Base-by-base conservation (phyloP, 92 coral and sea anemone species). In the Palythoa grandiflora region DNA sequence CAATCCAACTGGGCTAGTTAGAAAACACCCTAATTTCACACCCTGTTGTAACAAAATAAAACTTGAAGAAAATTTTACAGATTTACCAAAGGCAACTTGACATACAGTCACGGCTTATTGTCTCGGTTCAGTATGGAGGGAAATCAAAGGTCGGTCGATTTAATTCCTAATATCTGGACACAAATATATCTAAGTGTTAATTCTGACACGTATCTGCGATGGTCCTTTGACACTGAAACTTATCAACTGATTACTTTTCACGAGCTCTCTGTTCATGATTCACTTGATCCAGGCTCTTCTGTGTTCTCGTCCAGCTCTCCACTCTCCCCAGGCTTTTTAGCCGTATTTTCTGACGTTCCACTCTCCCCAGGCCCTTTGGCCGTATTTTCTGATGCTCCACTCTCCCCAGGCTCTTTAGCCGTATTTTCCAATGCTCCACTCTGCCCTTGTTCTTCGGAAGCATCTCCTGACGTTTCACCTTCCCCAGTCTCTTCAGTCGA, bases 271-370 rank as follows among this genome's bases (percentile, higher is more conserved):
- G 3, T 48, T 12, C 11, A 77, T n/a, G 21, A 44, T 28, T 9
- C 20, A 13, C 17, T 77, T 38, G 21, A 19, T 35, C 83, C 59
- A 44, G 86, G 75, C 60, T 66, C 55, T 66, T 81, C 75, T 2
- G 19, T 5, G 28, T n/a, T 44, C 14, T 79, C 36, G 20, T 8
- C 38, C 40, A 68, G 14, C 37, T 1, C 84, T 51, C 71, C 54
- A 79, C 71, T 78, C 28, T 28, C 28, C 16, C 50, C 83, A 79
- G 84, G 84, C 55, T 37, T 38, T 9, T 38, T 73, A 79, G 57
- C 0, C 11, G 40, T 8, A 14, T 75, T 61, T 48, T 1, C 0
- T 21, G 37, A 51, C 8, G 16, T 38, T 50, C 38, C 80, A 75
- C 61, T 36, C 17, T 3, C 54, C 15, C 6, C 72, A 59, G 73